Percentiles rank a stretch among this genome's conserved stretches.
Conservation (phyloP, 2,113 vertebrate genomes). For the Eubucco bourcierii region DNA sequence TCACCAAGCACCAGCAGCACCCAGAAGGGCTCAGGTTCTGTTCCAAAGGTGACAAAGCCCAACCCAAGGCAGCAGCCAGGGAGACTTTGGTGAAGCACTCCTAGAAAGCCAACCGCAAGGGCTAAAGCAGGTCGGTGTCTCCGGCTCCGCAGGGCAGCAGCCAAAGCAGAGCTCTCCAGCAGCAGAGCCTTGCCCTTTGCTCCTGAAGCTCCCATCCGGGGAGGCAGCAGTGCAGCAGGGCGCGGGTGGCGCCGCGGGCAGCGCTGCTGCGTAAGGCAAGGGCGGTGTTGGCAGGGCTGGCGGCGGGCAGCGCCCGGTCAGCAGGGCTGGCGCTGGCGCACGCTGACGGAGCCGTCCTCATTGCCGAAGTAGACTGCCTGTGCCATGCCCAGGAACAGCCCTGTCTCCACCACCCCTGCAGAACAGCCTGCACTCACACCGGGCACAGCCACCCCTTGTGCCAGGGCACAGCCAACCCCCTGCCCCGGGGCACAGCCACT, state of each 20-base stretch:
- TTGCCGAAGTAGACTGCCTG: slow-evolving; percentile 93
- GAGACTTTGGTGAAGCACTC: slow-evolving; percentile 67
- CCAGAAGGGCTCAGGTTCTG: slow-evolving; percentile 67
- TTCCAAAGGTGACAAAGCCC: neutral
- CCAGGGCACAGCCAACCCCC: too few relatives aligned
- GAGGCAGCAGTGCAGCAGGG: too few relatives aligned
- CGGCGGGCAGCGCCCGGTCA: slow-evolving; percentile 41
- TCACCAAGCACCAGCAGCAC: neutral
- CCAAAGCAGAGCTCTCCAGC: slow-evolving; percentile 38
- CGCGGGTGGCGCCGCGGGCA: too few relatives aligned
- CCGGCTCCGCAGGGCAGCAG: slow-evolving; percentile 67
- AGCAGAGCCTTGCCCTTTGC: too few relatives aligned
- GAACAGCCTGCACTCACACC: neutral
- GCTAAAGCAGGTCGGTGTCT: slow-evolving; percentile 45
- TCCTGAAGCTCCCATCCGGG: too few relatives aligned
- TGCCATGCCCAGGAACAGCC: slow-evolving; percentile 94
- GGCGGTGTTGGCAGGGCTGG: neutral
- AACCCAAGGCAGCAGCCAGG: neutral
- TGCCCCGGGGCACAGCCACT: too few relatives aligned
- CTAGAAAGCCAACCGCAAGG: slow-evolving; percentile 71
- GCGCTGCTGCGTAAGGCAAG: neutral
- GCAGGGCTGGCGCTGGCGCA: slow-evolving; percentile 77
- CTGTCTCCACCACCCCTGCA: slow-evolving; percentile 95
- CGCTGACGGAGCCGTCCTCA: slow-evolving; percentile 88
- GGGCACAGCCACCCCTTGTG: too few relatives aligned